Evolutionary conservation across 1,140 invertebrate species (phyloP).

Genomic region (Bilobella aurantiaca): DNA sequence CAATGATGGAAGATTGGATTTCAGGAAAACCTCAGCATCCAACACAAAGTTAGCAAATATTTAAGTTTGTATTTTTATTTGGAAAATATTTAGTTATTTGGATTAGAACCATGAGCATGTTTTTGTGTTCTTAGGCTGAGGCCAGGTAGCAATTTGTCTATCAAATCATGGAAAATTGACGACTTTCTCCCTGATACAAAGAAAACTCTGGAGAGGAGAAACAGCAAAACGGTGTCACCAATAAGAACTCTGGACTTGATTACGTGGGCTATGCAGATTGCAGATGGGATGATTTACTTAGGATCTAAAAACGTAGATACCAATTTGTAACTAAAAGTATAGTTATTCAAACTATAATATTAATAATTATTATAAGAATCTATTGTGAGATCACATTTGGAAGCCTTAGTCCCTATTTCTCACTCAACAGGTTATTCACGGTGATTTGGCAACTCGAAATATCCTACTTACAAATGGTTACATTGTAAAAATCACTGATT

Average conservation of each 20-base stretch:
- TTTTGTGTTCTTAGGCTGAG: background rate
- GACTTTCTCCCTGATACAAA: background rate
- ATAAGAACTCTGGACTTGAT: background rate
- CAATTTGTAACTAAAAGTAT: background rate
- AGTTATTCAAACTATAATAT: no score
- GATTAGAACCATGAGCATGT: background rate
- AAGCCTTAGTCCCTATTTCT: background rate
- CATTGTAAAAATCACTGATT: constrained; percentile 14
- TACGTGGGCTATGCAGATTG: constrained; percentile 4
- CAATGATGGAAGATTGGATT: constrained; percentile 5
- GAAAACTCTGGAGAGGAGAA: background rate
- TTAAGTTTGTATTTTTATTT: no score
- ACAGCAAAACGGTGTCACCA: background rate
- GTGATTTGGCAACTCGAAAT: constrained; percentile 15
- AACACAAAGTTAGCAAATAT: background rate
- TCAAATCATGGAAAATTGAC: background rate
- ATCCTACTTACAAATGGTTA: background rate
- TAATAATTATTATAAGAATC: no score
- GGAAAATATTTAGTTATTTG: background rate
- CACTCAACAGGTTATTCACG: constrained; percentile 9
- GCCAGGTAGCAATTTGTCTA: background rate
- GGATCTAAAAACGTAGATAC: background rate
- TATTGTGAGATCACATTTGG: no score
- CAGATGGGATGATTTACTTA: constrained; percentile 6
- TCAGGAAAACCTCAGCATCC: background rate